Evolutionary conservation across 2,113 vertebrate genomes (phyloP).

Genomic region (Prolemur simus): DNA sequence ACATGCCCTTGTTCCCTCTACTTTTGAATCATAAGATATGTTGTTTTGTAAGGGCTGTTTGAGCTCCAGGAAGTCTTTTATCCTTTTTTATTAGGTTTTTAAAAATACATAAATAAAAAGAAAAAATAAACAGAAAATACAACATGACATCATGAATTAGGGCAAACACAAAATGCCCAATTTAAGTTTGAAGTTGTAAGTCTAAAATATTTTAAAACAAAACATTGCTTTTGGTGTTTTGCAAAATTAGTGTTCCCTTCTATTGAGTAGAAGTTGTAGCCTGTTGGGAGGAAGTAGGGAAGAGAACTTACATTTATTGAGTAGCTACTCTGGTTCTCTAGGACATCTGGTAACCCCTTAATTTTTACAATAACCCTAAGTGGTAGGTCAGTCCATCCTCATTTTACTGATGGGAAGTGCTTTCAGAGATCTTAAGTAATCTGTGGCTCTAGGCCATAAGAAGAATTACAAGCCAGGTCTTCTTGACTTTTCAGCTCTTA

Average conservation of each 20-base stretch:
- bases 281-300: not conserved
- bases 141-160: not conserved
- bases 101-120: conserved; percentile 6
- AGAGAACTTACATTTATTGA: not conserved
- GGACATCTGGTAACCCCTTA: not conserved
- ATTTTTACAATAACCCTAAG: not conserved
- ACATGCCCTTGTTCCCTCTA: conserved; percentile 35
- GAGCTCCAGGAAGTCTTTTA: conserved; percentile 57
- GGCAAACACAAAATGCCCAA: not conserved
- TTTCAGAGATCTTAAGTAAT: not conserved
- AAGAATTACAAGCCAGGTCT: not conserved
- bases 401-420: not conserved
- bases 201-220: not conserved
- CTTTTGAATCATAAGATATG: conserved; percentile 67
- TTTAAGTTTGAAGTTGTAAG: not conserved
- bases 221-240: not conserved
- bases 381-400: not conserved
- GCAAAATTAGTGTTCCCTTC: not conserved
- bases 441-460: not conserved
- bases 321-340: not conserved
- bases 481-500: not conserved
- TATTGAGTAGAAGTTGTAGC: not conserved
- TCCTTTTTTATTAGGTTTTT: conserved; percentile 52
- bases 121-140: conserved; percentile 42
- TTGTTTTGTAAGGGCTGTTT: conserved; percentile 60